Base-by-base conservation (phyloP, 2,113 vertebrate genomes). In the Charadrius vociferus region DNA sequence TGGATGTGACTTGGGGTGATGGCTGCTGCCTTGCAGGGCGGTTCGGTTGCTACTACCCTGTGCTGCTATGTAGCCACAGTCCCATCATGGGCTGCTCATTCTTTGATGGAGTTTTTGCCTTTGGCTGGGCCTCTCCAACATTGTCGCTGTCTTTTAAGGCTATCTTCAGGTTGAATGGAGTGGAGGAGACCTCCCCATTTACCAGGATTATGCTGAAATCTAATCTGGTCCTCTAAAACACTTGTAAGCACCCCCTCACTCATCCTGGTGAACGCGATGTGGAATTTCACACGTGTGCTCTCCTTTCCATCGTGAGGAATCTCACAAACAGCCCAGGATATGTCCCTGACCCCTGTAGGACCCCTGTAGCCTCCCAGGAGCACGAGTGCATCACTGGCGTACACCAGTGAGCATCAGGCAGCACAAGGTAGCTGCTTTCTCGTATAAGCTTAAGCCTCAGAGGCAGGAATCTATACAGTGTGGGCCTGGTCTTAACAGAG, bases 361-460 rank as follows among this genome's bases (percentile, higher is more conserved):
- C 29, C 4, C 29, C 56, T 65, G 34, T 58, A 39, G 56, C 22
- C 56, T 47, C 13, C 2, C 8, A 22, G 55, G 27, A 55, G 22
- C 3, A 0, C 5, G 13, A 45, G 16, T 4, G 1, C 43, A 16
- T 39, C 0, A 0, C 32, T 63, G 68, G 10, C 4, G 1, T 15
- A 27, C 29, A 5, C 0, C n/a, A 53, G 24, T 27, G 47, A 55
- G 26, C 49, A 29, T 56, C 49, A 29, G 70, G 19, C 0, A 1
- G 63, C 50, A 71, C 32, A 45, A 21, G 27, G 41, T 8, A 32
- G 47, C 36, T 70, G 84, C 14, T 50, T 68, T 68, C 36, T 43
- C 9, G 0, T 13, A 10, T 5, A 9, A 81, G 22, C 27, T 49
- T 24, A 22, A n/a, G 23, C 19, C 29, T 72, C 20, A 4, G 34